Conservation (phyloP, 30 jellyfish, hydroid and myxozoan species). For the Morbakka virulenta region DNA sequence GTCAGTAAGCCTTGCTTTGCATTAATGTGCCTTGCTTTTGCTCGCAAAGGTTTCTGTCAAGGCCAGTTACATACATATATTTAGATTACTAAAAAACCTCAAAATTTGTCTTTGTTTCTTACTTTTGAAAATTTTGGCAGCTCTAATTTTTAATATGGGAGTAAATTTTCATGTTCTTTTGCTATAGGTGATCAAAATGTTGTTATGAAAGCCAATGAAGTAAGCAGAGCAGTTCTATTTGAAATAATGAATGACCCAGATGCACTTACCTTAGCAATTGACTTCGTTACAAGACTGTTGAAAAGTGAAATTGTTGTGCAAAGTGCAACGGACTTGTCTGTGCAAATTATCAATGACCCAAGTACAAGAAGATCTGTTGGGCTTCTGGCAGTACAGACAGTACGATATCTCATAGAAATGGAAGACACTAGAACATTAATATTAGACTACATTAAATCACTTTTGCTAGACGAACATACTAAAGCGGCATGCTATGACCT, state of each 20-base stretch:
- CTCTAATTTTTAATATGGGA: too few relatives aligned
- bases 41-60: too few relatives aligned
- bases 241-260: constrained; percentile 65
- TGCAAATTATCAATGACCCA: constrained; percentile 38
- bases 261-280: constrained; percentile 29
- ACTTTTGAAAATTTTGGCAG: too few relatives aligned
- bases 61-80: too few relatives aligned
- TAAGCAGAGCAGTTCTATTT: constrained; percentile 54
- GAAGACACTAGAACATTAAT: constrained; percentile 32
- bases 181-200: constrained; percentile 82
- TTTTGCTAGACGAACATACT: constrained; percentile 44
- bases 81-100: too few relatives aligned
- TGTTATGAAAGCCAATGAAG: constrained; percentile 74
- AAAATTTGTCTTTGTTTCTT: too few relatives aligned
- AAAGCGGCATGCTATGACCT: constrained; percentile 52
- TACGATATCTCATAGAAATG: constrained; percentile 13
- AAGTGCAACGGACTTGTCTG: constrained; percentile 10
- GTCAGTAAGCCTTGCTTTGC: too few relatives aligned
- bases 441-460: constrained; percentile 28
- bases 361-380: constrained; percentile 24
- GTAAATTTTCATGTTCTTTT: too few relatives aligned
- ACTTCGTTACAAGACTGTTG: constrained; percentile 46
- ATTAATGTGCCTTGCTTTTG: too few relatives aligned
- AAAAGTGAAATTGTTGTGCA: constrained; percentile 26
- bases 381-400: constrained; percentile 14